These are phyloP conservation scores for Heterohyrax brucei DNA, from an alignment of 2,797 vertebrate genomes.

Conservation along the genomic window DNA sequence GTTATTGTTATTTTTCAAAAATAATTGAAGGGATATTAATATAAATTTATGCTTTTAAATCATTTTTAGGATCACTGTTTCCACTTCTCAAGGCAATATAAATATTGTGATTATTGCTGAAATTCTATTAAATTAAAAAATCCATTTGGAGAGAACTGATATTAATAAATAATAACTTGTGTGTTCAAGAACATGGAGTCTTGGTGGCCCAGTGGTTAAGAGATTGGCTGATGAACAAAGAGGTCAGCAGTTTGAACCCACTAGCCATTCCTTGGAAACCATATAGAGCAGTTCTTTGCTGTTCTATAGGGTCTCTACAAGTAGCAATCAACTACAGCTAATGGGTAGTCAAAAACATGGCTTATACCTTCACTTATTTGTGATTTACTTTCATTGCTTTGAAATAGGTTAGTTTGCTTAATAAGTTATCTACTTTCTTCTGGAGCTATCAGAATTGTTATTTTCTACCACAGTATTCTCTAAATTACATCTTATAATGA, in stretches of 20 bases:
- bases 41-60: background rate
- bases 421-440: background rate
- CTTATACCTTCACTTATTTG: slow-evolving; percentile 2
- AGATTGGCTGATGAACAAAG: too few species aligned
- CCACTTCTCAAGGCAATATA: background rate
- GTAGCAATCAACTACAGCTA: too few species aligned
- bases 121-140: too few species aligned
- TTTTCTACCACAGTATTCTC: background rate
- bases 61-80: background rate
- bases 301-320: too few species aligned
- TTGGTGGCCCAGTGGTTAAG: too few species aligned
- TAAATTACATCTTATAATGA: background rate
- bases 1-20: slow-evolving; percentile 16
- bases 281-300: too few species aligned
- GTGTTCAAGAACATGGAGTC: too few species aligned
- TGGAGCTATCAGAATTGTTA: background rate
- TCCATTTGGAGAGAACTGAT: too few species aligned
- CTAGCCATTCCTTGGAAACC: too few species aligned
- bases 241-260: too few species aligned
- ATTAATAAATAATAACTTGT: too few species aligned
- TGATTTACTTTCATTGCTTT: background rate
- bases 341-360: background rate
- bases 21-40: background rate
- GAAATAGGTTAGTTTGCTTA: background rate
- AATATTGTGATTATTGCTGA: background rate